Evolutionary conservation across 2,888 invertebrate genomes (phyloP).

Genomic region (Trichogramma dendrolimi): DNA sequence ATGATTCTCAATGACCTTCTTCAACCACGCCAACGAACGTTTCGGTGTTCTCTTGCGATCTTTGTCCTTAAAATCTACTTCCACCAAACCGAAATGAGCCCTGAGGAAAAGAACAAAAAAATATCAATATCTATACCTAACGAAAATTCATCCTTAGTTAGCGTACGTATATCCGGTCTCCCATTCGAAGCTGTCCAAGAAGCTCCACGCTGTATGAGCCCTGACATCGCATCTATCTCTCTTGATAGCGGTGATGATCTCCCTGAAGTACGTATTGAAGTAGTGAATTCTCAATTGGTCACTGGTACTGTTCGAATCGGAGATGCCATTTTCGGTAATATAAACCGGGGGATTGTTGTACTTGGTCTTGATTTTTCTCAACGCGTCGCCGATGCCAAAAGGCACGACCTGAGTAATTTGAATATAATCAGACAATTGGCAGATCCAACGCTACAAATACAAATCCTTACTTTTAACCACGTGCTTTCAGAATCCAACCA

Average conservation of each 20-base stretch:
- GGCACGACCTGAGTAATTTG: conserved; percentile 44
- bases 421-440: background rate
- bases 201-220: conserved; percentile 61
- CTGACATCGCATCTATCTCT: conserved; percentile 53
- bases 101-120: conserved; percentile 13
- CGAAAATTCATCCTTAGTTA: background rate
- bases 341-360: conserved; percentile 47
- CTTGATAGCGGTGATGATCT: conserved; percentile 53
- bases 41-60: conserved; percentile 61
- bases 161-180: conserved; percentile 57
- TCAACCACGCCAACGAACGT: conserved; percentile 58
- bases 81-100: conserved; percentile 63
- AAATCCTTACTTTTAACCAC: conserved; percentile 46
- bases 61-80: conserved; percentile 62
- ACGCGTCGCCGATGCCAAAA: conserved; percentile 48
- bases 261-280: conserved; percentile 51
- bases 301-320: conserved; percentile 36
- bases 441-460: conserved; percentile 44
- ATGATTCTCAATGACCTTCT: background rate
- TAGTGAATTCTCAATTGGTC: conserved; percentile 39
- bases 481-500: conserved; percentile 63
- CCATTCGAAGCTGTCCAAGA: conserved; percentile 69
- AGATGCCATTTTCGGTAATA: conserved; percentile 50
- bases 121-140: background rate
- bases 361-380: conserved; percentile 47